Base-by-base conservation (phyloP, 2,113 vertebrate genomes). In the Guaruba guarouba region DNA sequence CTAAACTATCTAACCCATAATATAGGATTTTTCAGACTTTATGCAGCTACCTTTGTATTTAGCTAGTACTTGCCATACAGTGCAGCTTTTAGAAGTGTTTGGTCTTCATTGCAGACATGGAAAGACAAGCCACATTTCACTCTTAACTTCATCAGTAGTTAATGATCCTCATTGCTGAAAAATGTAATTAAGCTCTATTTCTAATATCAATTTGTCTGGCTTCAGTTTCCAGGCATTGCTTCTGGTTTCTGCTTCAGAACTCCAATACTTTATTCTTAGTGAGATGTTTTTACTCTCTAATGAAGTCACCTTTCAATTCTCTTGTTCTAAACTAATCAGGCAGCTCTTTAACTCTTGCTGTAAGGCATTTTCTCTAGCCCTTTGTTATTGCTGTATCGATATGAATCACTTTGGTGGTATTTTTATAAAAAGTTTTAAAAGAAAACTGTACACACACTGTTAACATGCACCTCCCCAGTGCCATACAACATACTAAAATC, bases 251-350 rank as follows among this genome's bases (percentile, higher is more conserved):
- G 76, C 48, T 94, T 64, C 62, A 82, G 49, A 88, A 28, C 54
- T 91, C 67, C 46, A 59, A 18, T 87, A 20, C 37, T 69, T 89
- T 73, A 66, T 90, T 92, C 49, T 76, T 73, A 27, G 48, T 48
- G 59, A 76, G 62, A 82, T 88, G 54, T 87, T 94, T 92, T 46
- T 85, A 39, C 9, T 88, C 44, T 46, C 57, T 95, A 89, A 96
- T 89, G 70, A 96, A 95, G 84, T 95, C 75, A 85, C 91, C 92
- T 96, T 92, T 93, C 73, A 91, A 59, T 87, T 79, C 33, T 62
- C 25, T 41, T 46, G 24, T 79, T 94, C 52, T 87, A 76, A 96
- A 91, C 52, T 76, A 91, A 95, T 95, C 48, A 68, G 64, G 49
- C 37, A 67, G 92, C 39, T 79, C 69, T 81, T 93, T 83, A 87